A percentile compares a stretch with the other conserved stretches of the same genome.
phyloP scores from a whole-genome alignment of 2,888 invertebrate genomes.

The Aleiodes leptofemur region DNA sequence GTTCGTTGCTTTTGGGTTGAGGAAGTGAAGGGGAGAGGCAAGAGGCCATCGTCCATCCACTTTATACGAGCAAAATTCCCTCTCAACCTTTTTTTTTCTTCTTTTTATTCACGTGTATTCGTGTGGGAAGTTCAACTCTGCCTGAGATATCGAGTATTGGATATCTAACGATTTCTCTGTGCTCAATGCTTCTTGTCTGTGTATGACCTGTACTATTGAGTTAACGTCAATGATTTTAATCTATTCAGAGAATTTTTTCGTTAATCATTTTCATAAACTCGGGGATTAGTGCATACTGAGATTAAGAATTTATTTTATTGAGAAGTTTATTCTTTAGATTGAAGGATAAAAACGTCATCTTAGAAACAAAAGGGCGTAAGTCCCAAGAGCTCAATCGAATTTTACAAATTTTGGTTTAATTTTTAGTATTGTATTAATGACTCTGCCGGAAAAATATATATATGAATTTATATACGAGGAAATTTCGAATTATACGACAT shows the following conservation, averaged over 20 bases:
- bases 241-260: background rate
- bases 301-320: too few relatives aligned
- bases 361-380: too few relatives aligned
- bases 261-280: too few relatives aligned
- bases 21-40: conserved; percentile 12
- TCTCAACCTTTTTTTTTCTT: background rate
- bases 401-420: too few relatives aligned
- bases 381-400: too few relatives aligned
- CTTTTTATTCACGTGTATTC: conserved; percentile 5
- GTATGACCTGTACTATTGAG: conserved; percentile 43
- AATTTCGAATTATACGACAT: too few relatives aligned
- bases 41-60: conserved; percentile 36
- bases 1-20: conserved; percentile 55
- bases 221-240: conserved; percentile 51
- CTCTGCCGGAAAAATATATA: too few relatives aligned
- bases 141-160: conserved; percentile 58
- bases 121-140: conserved; percentile 49
- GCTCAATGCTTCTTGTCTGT: conserved; percentile 14
- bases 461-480: too few relatives aligned
- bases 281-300: too few relatives aligned
- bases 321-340: too few relatives aligned
- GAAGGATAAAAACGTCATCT: too few relatives aligned
- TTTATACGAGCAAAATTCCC: conserved; percentile 42
- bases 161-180: conserved; percentile 44
- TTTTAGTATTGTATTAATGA: too few relatives aligned